These are phyloP conservation scores for Melanerpes formicivorus DNA, from an alignment of 2,113 vertebrate species.

Conservation along the genomic window DNA sequence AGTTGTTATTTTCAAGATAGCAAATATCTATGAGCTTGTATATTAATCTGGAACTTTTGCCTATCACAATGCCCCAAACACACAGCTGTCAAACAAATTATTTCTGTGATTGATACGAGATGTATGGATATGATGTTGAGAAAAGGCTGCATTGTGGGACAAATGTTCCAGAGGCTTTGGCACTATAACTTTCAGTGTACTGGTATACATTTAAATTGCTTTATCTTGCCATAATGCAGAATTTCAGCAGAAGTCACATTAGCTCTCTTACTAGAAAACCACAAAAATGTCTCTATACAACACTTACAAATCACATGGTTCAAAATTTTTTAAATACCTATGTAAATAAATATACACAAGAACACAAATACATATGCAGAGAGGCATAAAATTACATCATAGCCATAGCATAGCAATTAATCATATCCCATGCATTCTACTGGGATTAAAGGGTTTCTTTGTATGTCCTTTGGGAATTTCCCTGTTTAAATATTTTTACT, in stretches of 20 bases:
- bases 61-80: slow-evolving; percentile 43
- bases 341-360: neutral
- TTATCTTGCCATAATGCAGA: neutral
- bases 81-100: slow-evolving; percentile 67
- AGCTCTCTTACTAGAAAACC: neutral
- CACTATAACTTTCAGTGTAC: slow-evolving; percentile 18
- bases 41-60: slow-evolving; percentile 48
- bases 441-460: neutral
- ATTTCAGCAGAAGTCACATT: neutral
- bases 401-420: neutral
- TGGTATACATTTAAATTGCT: neutral
- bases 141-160: slow-evolving; percentile 51
- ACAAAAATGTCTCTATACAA: neutral
- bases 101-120: slow-evolving; percentile 55
- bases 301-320: neutral
- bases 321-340: neutral
- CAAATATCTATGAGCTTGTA: slow-evolving; percentile 35
- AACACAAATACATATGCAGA: neutral
- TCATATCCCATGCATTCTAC: neutral
- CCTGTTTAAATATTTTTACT: neutral
- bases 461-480: neutral
- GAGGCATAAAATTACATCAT: neutral
- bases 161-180: slow-evolving; percentile 41
- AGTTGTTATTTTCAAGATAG: slow-evolving; percentile 38
- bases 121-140: slow-evolving; percentile 42